Percentiles rank a stretch among this genome's conserved stretches.
Conservation (phyloP, 2,113 vertebrate genomes). For the Eurystomus gularis region DNA sequence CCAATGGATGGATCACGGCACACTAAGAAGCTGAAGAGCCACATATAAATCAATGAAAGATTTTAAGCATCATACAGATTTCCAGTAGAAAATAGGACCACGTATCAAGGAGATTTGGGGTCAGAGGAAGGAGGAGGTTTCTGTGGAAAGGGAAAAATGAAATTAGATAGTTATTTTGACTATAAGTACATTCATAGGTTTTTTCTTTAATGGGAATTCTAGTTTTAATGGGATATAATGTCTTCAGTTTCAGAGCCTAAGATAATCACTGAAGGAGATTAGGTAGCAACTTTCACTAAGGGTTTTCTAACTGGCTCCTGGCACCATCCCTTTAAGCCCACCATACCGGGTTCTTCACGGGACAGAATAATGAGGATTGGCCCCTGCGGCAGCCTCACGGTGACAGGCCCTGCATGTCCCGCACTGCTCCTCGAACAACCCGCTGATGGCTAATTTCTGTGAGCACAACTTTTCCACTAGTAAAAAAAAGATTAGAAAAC, state of each 20-base stretch:
- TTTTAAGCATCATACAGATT: background rate
- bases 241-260: background rate
- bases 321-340: background rate
- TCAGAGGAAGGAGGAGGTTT: background rate
- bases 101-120: background rate
- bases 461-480: background rate
- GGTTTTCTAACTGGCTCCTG: background rate
- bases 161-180: background rate
- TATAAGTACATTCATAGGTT: background rate
- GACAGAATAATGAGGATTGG: background rate
- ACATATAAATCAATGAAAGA: background rate
- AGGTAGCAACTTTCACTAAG: background rate
- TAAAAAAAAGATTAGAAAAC: background rate
- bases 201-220: background rate
- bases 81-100: background rate
- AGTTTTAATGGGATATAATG: background rate
- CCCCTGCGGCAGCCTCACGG: rapidly evolving
- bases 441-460: background rate
- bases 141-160: background rate
- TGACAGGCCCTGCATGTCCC: background rate
- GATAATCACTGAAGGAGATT: background rate
- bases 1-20: background rate
- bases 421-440: background rate
- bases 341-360: background rate
- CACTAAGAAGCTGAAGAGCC: background rate